A percentile compares a stretch with the other conserved stretches of the same genome.
phyloP scores from a whole-genome alignment of 1,140 invertebrate species.

The Bursaphelenchus mucronatus region DNA sequence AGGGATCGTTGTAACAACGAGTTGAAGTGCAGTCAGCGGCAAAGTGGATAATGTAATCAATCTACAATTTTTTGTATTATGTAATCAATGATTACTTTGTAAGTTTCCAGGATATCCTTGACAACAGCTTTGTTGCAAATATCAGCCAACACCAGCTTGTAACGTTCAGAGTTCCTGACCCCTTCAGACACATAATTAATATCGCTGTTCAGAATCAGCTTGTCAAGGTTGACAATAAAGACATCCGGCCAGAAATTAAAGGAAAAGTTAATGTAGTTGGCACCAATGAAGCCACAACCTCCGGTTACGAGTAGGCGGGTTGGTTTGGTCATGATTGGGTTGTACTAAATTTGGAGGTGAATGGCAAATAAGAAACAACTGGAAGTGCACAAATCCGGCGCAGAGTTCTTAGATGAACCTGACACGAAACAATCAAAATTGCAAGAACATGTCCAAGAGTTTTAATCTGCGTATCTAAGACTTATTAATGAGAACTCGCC shows the following conservation, averaged over 20 bases:
- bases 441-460: too few species aligned
- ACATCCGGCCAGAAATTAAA: constrained; percentile 42
- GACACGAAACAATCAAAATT: too few species aligned
- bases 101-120: constrained; percentile 32
- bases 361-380: too few species aligned
- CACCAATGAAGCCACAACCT: constrained; percentile 59
- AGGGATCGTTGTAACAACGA: constrained; percentile 53
- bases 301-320: constrained; percentile 58
- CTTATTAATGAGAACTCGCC: too few species aligned
- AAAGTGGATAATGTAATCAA: constrained; percentile 58
- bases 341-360: too few species aligned
- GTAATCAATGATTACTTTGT: constrained; percentile 32
- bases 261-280: constrained; percentile 57
- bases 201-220: constrained; percentile 58
- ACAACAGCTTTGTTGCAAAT: constrained; percentile 48
- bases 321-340: constrained; percentile 22
- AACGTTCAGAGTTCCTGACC: constrained; percentile 48
- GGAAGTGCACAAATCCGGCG: too few species aligned
- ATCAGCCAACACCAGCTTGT: constrained; percentile 49
- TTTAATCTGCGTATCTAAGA: too few species aligned
- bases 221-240: constrained; percentile 58
- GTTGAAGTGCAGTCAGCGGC: constrained; percentile 60
- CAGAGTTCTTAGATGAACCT: too few species aligned
- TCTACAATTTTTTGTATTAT: constrained; percentile 33
- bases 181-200: constrained; percentile 49